Evolutionary conservation across 2,888 invertebrate genomes (phyloP), one percentile per base, ranked within the genome.

Genomic region (Dicranocentrus wangi): DNA sequence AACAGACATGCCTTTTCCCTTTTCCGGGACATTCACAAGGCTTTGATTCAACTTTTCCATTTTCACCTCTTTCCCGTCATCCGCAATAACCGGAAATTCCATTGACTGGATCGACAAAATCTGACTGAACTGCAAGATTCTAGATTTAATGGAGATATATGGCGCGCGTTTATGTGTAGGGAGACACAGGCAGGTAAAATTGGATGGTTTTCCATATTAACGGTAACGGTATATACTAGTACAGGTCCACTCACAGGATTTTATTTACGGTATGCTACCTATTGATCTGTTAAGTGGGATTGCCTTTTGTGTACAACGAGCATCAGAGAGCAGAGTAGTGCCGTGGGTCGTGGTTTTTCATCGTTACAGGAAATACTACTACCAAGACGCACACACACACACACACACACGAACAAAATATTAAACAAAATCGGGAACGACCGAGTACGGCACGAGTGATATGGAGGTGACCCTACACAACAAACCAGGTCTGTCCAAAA

Each of bases 71-170:
- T 61, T 61, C 32, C 32, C 28, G 27, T 28, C 28, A 55, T n/a
- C 60, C 25, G 27, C 15, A 73, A 68, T 73, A 72, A 80, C 80
- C 80, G 80, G 80, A 80, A 80, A 80, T 80, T 73, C 73, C 80
- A 73, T 80, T 80, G 80, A 80, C 73, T 73, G 73, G 68, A 66
- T 28, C 21, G 21, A 55, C 21, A n/a, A 55, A 23, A 10, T 55
- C 19, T 21, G 3, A 55, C 2, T 19, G 55, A n/a, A 8, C 7
- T 15, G 51, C 51, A 7, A 8, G 51, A 51, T 51, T n/a, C n/a
- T n/a, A n/a, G n/a, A n/a, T n/a, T n/a, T n/a, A n/a, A n/a, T n/a
- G n/a, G n/a, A n/a, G n/a, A n/a, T n/a, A n/a, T n/a, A n/a, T n/a
- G n/a, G n/a, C n/a, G n/a, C n/a, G n/a, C n/a, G n/a, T n/a, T n/a